A percentile compares a stretch with the other conserved stretches of the same genome.
These are phyloP conservation scores for Automeris io DNA, from an alignment of 2,888 invertebrate species.

Conservation along the genomic window DNA sequence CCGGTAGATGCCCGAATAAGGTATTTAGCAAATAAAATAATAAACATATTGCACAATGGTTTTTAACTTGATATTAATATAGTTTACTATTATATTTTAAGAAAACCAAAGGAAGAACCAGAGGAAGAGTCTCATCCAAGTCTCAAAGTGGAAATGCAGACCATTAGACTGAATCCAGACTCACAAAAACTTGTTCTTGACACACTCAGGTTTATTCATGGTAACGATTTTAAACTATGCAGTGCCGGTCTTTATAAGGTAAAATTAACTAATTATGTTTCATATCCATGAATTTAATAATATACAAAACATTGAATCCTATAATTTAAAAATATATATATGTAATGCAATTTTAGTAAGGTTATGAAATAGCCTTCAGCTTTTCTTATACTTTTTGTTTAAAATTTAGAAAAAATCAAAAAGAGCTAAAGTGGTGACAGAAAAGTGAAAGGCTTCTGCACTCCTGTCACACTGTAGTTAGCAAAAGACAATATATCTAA, in stretches of 20 bases:
- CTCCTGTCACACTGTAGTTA: too few species aligned
- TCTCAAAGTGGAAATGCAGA: conserved; percentile 86
- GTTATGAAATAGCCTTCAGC: too few species aligned
- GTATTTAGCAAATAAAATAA: conserved; percentile 35
- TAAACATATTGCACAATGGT: conserved; percentile 19
- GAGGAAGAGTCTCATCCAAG: conserved; percentile 66
- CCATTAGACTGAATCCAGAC: conserved; percentile 80
- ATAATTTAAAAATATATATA: too few species aligned
- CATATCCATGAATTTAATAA: too few species aligned
- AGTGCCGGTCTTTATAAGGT: conserved; percentile 77
- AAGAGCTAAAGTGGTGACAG: too few species aligned
- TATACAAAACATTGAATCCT: too few species aligned
- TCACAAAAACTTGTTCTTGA: conserved; percentile 85
- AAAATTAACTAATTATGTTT: too few species aligned
- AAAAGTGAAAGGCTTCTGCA: too few species aligned
- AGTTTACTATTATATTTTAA: conserved; percentile 19
- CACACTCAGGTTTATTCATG: conserved; percentile 84
- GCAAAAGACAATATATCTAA: too few species aligned
- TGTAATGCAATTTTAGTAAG: too few species aligned
- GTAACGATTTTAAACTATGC: conserved; percentile 79
- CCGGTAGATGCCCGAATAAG: conserved; percentile 79
- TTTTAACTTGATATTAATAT: conserved; percentile 12
- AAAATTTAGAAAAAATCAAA: too few species aligned
- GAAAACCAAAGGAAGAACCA: conserved; percentile 60
- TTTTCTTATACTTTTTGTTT: too few species aligned